Conservation (phyloP, 2,888 invertebrate genomes). For the Patella ulyssiponensis region DNA sequence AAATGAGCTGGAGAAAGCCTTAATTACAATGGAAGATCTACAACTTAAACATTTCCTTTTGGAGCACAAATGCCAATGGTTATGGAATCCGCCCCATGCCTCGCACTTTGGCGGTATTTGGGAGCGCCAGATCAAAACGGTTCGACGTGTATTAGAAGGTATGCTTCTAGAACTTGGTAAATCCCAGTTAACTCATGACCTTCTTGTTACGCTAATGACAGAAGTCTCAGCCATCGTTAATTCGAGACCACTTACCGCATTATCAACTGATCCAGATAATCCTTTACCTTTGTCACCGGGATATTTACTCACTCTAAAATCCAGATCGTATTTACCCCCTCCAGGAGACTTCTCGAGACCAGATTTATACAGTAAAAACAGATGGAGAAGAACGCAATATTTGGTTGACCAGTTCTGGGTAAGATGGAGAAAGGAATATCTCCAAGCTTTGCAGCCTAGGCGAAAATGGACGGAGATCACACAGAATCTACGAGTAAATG, state of each 20-base stretch:
- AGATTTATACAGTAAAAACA: slow-evolving; percentile 18
- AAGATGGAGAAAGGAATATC: slow-evolving; percentile 28
- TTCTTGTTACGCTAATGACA: background rate
- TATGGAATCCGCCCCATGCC: background rate
- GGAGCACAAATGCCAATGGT: background rate
- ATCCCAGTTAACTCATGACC: background rate
- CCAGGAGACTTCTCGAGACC: slow-evolving; percentile 8
- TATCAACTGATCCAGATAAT: slow-evolving; percentile 24
- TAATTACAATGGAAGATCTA: background rate
- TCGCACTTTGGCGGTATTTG: background rate
- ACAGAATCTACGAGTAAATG: slow-evolving; percentile 11
- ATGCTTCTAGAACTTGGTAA: slow-evolving; percentile 9
- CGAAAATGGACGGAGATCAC: slow-evolving; percentile 24
- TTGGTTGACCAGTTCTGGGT: slow-evolving; percentile 26
- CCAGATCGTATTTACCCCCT: background rate
- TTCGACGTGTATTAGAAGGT: background rate
- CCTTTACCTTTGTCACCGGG: slow-evolving; percentile 20
- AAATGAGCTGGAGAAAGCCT: background rate
- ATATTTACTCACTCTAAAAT: slow-evolving; percentile 24
- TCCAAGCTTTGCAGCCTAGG: slow-evolving; percentile 21
- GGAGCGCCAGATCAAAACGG: background rate
- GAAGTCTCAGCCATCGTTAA: too few species aligned
- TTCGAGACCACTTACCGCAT: background rate
- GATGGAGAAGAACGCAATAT: slow-evolving; percentile 23
- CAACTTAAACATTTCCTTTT: background rate